Evolutionary conservation across 2,888 invertebrate species (phyloP).

Genomic region (Tetropium fuscum): DNA sequence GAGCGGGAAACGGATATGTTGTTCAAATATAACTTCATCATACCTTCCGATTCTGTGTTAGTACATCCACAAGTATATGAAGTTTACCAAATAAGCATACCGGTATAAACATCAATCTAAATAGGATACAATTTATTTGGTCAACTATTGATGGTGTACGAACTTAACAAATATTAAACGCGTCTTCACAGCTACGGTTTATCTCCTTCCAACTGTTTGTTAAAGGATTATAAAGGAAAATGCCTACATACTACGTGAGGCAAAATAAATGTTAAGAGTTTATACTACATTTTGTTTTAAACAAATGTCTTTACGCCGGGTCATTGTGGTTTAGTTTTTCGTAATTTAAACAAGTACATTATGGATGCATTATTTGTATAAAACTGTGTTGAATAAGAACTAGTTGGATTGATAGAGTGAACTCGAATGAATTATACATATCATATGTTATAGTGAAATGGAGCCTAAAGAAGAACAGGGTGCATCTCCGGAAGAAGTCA

Average conservation of each 20-base stretch:
- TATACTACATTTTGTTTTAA: conserved; percentile 18
- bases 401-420: too few relatives aligned
- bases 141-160: conserved; percentile 30
- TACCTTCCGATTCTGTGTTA: conserved; percentile 52
- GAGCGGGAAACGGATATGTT: conserved; percentile 59
- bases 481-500: conserved; percentile 36
- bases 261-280: conserved; percentile 6
- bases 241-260: conserved; percentile 13
- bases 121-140: conserved; percentile 22
- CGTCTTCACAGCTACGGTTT: conserved; percentile 8
- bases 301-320: conserved; percentile 20
- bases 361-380: conserved; percentile 33
- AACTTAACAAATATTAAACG: conserved; percentile 37
- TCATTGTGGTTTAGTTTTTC: conserved; percentile 22
- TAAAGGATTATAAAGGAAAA: conserved; percentile 14
- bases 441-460: conserved; percentile 36
- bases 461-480: conserved; percentile 43
- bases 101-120: conserved; percentile 10
- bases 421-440: neutral
- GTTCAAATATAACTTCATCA: conserved; percentile 56
- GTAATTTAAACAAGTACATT: conserved; percentile 19
- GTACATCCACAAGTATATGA: conserved; percentile 41
- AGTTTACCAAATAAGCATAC: conserved; percentile 34
- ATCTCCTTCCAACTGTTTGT: conserved; percentile 19
- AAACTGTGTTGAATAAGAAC: too few relatives aligned